Evolutionary conservation across 2,888 invertebrate species (phyloP).

Genomic region (Pachycephus smyrnensis): DNA sequence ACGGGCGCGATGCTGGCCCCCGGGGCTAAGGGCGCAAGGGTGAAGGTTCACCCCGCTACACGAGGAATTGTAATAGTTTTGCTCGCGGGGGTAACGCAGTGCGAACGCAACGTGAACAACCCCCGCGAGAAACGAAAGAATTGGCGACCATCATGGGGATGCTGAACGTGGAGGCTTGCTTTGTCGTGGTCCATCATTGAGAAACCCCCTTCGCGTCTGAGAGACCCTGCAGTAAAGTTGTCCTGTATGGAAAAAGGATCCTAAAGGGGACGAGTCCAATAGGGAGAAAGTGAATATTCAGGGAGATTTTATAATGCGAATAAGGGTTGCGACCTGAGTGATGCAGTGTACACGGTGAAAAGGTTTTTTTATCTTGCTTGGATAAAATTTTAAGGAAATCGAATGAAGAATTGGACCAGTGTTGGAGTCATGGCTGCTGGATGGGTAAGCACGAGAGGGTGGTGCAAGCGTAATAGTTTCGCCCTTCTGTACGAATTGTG

Average conservation of each 20-base stretch:
- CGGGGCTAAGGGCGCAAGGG: slow-evolving; percentile 42
- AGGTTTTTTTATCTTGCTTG: not conserved
- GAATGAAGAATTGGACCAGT: not conserved
- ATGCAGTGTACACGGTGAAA: not conserved
- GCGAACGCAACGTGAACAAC: slow-evolving; percentile 14
- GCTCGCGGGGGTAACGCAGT: slow-evolving; percentile 51
- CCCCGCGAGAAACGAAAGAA: slow-evolving; percentile 10
- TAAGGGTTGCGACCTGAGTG: not conserved
- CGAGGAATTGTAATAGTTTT: slow-evolving; percentile 63
- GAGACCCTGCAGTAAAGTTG: not conserved
- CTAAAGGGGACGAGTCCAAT: not conserved
- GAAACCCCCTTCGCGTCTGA: not conserved
- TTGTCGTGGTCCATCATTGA: not conserved
- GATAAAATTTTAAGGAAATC: not conserved
- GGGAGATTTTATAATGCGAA: not conserved
- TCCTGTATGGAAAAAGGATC: not conserved
- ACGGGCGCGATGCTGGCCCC: slow-evolving; percentile 64
- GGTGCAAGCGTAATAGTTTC: slow-evolving; percentile 39
- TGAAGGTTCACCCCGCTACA: slow-evolving; percentile 39
- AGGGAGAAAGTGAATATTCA: not conserved
- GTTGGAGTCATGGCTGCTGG: not conserved
- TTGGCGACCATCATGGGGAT: not conserved
- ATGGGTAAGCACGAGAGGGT: not conserved
- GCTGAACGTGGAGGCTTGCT: not conserved
- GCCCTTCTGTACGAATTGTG: slow-evolving; percentile 38